Evolutionary conservation across 2,113 vertebrate species (phyloP).

Genomic region (Centropristis striata): DNA sequence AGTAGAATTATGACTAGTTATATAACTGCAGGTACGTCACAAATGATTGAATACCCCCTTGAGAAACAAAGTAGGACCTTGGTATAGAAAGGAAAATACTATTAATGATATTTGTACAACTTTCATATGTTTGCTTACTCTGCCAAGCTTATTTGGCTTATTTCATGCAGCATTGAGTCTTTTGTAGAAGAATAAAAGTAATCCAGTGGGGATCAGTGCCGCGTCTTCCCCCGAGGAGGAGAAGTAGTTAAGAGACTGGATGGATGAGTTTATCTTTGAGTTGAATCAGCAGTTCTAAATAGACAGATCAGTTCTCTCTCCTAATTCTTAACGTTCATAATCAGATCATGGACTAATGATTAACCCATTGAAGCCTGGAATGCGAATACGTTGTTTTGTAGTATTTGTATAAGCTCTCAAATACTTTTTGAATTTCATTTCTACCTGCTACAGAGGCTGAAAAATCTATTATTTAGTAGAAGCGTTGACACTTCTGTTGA

Average conservation of each 20-base stretch:
- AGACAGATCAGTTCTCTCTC: neutral
- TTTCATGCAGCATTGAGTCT: neutral
- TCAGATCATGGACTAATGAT: neutral
- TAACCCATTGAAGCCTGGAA: no score
- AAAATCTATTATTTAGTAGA: no score
- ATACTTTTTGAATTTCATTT: no score
- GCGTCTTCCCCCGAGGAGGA: constrained; percentile 11
- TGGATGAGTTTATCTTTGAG: constrained; percentile 1
- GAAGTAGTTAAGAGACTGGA: constrained; percentile 16
- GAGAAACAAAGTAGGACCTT: neutral
- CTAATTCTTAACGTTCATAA: neutral
- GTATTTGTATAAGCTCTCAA: no score
- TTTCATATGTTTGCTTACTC: neutral
- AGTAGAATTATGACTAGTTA: neutral
- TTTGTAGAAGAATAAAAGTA: constrained; percentile 21
- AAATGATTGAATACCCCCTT: neutral
- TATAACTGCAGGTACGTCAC: neutral
- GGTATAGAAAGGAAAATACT: neutral
- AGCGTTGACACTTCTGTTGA: no score
- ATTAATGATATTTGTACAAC: constrained; percentile 1
- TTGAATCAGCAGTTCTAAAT: neutral
- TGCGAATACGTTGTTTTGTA: no score
- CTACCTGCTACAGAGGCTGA: no score
- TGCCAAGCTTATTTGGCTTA: neutral
- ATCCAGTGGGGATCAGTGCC: constrained; percentile 39